phyloP scores from a whole-genome alignment of 1,140 invertebrate species.

The Arctopsyche grandis region DNA sequence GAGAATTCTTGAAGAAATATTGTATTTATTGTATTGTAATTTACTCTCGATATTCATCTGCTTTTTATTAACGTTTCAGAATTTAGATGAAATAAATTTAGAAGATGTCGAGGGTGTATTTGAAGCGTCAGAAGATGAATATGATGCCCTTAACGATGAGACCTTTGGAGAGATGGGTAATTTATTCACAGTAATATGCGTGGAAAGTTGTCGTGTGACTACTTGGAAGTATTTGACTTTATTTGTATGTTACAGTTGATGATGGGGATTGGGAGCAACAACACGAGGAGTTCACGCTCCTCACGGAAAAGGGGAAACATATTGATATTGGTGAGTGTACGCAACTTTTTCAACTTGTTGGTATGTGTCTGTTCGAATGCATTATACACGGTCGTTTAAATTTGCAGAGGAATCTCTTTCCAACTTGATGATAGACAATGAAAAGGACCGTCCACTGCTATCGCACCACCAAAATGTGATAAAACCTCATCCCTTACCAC shows the following conservation, averaged over 20 bases:
- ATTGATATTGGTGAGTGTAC: conserved; percentile 47
- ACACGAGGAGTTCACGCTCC: conserved; percentile 62
- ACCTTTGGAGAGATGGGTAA: conserved; percentile 83
- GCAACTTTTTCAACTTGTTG: neutral
- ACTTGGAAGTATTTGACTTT: too few species aligned
- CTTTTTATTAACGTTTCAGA: conserved; percentile 55
- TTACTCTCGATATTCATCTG: neutral
- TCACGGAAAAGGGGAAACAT: conserved; percentile 60
- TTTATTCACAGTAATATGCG: too few species aligned
- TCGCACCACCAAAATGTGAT: conserved; percentile 17
- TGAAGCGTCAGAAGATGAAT: conserved; percentile 82
- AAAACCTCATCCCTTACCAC: conserved; percentile 6
- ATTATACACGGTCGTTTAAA: neutral
- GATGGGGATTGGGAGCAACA: conserved; percentile 65
- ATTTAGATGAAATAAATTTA: conserved; percentile 60
- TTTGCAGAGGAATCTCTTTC: conserved; percentile 62
- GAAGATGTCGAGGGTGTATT: conserved; percentile 71
- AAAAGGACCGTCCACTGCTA: conserved; percentile 51
- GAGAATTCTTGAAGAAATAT: too few species aligned
- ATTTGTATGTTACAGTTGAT: conserved; percentile 56
- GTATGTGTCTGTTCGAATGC: neutral
- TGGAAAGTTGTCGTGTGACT: too few species aligned
- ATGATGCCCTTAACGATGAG: conserved; percentile 90
- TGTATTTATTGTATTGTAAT: too few species aligned
- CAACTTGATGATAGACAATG: conserved; percentile 64